Evolutionary conservation across 2,113 vertebrate genomes (phyloP).

Genomic region (Microtus ochrogaster): DNA sequence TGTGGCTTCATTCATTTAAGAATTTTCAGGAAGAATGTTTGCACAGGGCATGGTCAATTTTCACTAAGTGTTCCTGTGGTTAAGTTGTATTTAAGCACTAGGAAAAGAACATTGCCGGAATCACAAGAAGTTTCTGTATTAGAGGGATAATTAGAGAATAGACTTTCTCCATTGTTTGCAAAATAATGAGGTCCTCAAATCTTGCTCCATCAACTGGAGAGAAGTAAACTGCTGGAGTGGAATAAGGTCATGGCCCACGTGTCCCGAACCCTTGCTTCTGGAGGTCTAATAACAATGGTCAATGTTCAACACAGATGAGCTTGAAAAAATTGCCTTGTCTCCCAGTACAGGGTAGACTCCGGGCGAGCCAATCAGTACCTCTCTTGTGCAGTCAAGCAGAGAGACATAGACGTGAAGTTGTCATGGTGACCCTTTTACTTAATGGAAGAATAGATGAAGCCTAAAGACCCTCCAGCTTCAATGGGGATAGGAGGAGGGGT

Average conservation of each 20-base stretch:
- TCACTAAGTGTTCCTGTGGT: slow-evolving; percentile 1
- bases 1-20: slow-evolving; percentile 31
- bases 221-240: slow-evolving; percentile 34
- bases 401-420: slow-evolving; percentile 27
- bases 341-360: background rate
- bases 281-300: background rate
- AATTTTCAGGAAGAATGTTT: slow-evolving; percentile 18
- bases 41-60: background rate
- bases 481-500: background rate
- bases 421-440: slow-evolving; percentile 53
- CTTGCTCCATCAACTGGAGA: background rate
- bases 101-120: background rate
- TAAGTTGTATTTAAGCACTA: slow-evolving; percentile 11
- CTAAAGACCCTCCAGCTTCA: background rate
- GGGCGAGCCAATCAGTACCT: background rate
- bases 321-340: slow-evolving; percentile 1
- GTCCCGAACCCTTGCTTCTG: slow-evolving; percentile 5
- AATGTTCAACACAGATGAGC: slow-evolving; percentile 1
- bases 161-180: slow-evolving; percentile 28
- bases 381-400: slow-evolving; percentile 23
- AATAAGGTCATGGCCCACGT: slow-evolving; percentile 16
- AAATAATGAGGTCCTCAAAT: slow-evolving; percentile 41
- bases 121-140: slow-evolving; percentile 8
- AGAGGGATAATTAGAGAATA: slow-evolving; percentile 28
- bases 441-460: slow-evolving; percentile 30